These are phyloP conservation scores for Eurystomus gularis DNA, from an alignment of 2,113 vertebrate genomes.

Conservation along the genomic window DNA sequence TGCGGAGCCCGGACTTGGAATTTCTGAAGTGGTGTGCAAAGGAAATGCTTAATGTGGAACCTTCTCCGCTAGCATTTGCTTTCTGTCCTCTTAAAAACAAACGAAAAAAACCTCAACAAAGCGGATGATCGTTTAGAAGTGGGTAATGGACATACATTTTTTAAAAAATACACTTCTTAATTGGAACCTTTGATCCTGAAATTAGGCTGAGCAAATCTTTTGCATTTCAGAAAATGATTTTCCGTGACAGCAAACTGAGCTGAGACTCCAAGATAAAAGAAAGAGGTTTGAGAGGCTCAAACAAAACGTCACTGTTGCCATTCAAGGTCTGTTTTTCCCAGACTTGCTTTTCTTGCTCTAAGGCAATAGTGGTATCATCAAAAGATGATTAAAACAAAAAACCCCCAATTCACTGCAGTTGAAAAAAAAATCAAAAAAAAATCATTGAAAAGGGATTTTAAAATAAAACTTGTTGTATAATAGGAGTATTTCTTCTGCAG, in stretches of 20 bases:
- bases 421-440: background rate
- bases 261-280: background rate
- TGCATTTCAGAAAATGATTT: background rate
- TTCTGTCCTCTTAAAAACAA: background rate
- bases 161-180: background rate
- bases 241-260: background rate
- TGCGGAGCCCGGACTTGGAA: background rate
- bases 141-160: background rate
- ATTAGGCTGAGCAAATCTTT: background rate
- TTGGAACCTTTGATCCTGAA: background rate
- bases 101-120: background rate
- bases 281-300: background rate
- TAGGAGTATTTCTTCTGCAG: background rate
- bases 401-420: background rate
- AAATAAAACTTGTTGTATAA: background rate
- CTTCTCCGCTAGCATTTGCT: background rate
- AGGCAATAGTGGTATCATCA: background rate
- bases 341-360: background rate
- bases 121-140: background rate
- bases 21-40: background rate
- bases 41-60: background rate
- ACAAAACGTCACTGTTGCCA: background rate
- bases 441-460: background rate
- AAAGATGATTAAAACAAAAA: background rate
- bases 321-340: background rate